Conservation (phyloP, 2,797 vertebrate species). For the Liparis tanakae region DNA sequence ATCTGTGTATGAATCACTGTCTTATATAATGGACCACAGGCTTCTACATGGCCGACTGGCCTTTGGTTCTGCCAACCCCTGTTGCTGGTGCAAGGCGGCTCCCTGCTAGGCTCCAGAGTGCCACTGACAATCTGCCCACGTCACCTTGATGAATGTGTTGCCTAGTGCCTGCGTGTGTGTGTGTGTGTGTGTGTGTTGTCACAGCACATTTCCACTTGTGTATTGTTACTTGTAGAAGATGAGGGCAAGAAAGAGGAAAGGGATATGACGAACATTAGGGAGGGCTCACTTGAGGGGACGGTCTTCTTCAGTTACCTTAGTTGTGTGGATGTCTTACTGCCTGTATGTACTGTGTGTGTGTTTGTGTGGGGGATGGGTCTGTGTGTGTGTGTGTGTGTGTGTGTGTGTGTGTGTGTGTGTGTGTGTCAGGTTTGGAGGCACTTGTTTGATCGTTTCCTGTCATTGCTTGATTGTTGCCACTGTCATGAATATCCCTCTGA, state of each 20-base stretch:
- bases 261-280: constrained; percentile 56
- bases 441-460: constrained; percentile 60
- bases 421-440: neutral
- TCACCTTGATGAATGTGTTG: constrained; percentile 72
- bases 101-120: constrained; percentile 73
- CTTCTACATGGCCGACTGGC: constrained; percentile 71
- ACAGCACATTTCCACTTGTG: constrained; percentile 53
- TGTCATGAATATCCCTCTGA: constrained; percentile 61
- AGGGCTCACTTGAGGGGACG: constrained; percentile 43
- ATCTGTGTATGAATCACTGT: constrained; percentile 58
- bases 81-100: constrained; percentile 72
- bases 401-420: constrained; percentile 19
- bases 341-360: constrained; percentile 16
- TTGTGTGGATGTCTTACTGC: neutral
- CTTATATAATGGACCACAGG: constrained; percentile 78
- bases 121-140: constrained; percentile 79
- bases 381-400: constrained; percentile 5
- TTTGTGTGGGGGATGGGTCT: constrained; percentile 21
- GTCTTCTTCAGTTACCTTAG: constrained; percentile 36
- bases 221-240: constrained; percentile 51
- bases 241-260: constrained; percentile 48
- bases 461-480: constrained; percentile 31
- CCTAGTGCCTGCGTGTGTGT: constrained; percentile 17
- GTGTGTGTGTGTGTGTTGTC: constrained; percentile 35
- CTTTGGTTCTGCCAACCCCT: constrained; percentile 63